A percentile compares a stretch with the other conserved stretches of the same genome.
Conservation (phyloP, 1,140 invertebrate species). For the Littorina saxatilis region DNA sequence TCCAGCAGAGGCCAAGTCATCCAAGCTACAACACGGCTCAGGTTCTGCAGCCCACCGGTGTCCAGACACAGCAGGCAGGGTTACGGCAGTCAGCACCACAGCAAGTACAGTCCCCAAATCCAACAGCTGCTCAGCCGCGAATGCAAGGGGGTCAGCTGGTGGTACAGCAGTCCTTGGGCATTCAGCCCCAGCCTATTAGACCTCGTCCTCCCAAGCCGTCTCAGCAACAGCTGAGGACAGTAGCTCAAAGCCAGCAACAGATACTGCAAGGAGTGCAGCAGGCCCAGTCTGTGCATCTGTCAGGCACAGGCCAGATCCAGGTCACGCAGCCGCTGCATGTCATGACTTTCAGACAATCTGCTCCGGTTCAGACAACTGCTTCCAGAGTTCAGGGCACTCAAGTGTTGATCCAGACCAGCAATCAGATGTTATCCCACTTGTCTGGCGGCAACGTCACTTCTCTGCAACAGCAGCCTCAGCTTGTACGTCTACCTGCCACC, state of each 20-base stretch:
- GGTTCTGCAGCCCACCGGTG: constrained; percentile 26
- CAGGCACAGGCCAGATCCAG: neutral
- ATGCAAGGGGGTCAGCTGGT: neutral
- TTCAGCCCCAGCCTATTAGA: neutral
- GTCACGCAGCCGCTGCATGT: neutral
- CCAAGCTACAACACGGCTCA: neutral
- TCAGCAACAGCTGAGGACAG: neutral
- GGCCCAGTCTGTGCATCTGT: neutral
- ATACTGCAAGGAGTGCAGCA: constrained; percentile 17
- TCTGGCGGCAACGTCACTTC: constrained; percentile 22
- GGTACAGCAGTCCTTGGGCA: neutral
- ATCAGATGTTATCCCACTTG: constrained; percentile 7
- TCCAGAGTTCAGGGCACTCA: constrained; percentile 1
- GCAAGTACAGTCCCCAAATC: neutral
- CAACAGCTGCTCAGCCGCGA: neutral
- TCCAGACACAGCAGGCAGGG: neutral
- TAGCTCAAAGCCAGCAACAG: neutral
- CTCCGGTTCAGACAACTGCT: neutral
- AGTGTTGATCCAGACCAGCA: constrained; percentile 11
- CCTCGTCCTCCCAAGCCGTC: neutral
- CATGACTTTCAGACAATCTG: neutral
- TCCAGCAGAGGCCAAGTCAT: neutral
- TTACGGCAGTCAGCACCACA: neutral
- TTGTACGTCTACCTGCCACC: neutral
- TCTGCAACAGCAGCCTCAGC: neutral